Evolutionary conservation across 1,140 invertebrate genomes (phyloP), one percentile per base, ranked within the genome.

Genomic region (Bombyx mandarina): DNA sequence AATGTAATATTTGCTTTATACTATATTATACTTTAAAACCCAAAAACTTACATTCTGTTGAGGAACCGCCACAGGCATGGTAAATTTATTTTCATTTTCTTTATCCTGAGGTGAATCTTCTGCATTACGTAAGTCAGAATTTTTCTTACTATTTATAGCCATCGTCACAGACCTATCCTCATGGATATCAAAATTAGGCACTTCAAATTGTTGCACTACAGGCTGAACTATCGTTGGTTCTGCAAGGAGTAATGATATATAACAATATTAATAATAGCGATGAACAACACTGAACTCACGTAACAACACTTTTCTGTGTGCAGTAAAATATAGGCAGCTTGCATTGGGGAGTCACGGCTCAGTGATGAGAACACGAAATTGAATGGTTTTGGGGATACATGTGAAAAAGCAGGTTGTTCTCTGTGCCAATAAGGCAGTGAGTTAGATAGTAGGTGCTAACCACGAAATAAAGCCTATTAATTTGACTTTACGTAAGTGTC

Each of bases 151-250:
- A 57, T 86, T 68, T 58, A 88, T 53, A 65, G 89, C 76, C 88
- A 90, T 83, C 3, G 90, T 90, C 73, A 90, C 90, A 8, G 90
- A 89, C 62, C 88, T 83, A 59, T 91, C 91, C 79, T 91, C 90
- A 57, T 91, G 90, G 62, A 91, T 91, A 42, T 91, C 89, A 63
- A 91, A 91, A 56, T 86, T 82, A 8, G 77, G 73, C 8, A 81
- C 74, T 56, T 87, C 80, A 64, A 78, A 80, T 60, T 83, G 79
- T 61, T 82, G 77, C 18, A 82, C 72, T 8, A 86, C 78, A 42
- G 82, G 78, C 52, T 86, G 82, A 0, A 86, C 78, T 66, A 88
- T 80, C 43, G 87, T 77, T 35, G 79, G 74, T 61, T 88, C 82
- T 77, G 62, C 18, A 73, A 76, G 56, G 64, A 45, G 48, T 52